These are phyloP conservation scores for Yasuhikotakia modesta DNA, from an alignment of 2,797 vertebrate species.

Conservation along the genomic window DNA sequence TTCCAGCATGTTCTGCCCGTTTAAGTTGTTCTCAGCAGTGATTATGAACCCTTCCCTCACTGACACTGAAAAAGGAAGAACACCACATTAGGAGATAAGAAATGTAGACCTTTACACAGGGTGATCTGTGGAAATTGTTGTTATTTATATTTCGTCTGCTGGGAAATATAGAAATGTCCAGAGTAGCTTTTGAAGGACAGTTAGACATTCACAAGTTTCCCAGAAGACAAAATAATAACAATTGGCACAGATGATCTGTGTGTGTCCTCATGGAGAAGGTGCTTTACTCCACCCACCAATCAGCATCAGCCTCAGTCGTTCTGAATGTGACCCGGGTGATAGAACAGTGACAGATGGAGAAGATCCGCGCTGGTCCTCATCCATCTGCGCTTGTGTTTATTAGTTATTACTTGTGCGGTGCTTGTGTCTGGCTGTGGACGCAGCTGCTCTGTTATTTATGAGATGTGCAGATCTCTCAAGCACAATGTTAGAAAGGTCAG, in stretches of 20 bases:
- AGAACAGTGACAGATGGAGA: constrained; percentile 81
- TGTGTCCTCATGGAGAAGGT: constrained; percentile 24
- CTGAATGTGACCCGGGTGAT: constrained; percentile 74
- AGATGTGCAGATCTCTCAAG: constrained; percentile 68
- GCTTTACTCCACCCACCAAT: constrained; percentile 53
- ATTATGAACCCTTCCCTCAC: too few species aligned
- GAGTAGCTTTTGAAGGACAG: neutral
- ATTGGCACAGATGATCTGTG: neutral
- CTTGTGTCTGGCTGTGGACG: too few species aligned
- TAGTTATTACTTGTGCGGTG: constrained; percentile 83
- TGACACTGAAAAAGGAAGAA: too few species aligned
- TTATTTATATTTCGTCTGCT: neutral
- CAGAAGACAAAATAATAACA: neutral
- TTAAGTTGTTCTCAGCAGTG: too few species aligned
- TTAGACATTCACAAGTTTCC: neutral
- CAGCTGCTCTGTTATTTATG: constrained; percentile 77
- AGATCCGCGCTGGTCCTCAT: constrained; percentile 73
- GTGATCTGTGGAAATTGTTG: neutral
- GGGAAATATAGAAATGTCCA: neutral
- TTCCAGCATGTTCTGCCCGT: too few species aligned
- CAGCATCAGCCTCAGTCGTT: constrained; percentile 55
- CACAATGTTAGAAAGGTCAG: constrained; percentile 80
- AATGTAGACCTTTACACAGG: too few species aligned
- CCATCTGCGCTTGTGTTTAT: constrained; percentile 84
- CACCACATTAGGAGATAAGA: too few species aligned